Percentiles rank a stretch among this genome's conserved stretches.
Evolutionary conservation across 2,888 invertebrate genomes (phyloP).

Genomic region (Pteria penguin): DNA sequence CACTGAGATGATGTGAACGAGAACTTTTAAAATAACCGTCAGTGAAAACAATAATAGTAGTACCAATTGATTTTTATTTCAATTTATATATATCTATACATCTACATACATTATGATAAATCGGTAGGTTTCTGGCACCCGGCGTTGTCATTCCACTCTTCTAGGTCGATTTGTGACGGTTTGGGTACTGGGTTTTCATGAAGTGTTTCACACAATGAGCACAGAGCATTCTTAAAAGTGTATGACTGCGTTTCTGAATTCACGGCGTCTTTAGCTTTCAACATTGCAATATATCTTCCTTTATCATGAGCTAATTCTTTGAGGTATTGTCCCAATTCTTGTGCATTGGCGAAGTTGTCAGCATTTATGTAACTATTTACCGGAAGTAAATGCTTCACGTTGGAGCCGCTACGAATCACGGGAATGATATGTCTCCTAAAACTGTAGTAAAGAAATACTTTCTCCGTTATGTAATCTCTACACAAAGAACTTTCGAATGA

Average conservation of each 20-base stretch:
- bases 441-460: background rate
- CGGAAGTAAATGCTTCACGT: background rate
- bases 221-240: background rate
- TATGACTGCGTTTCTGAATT: background rate
- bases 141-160: too few relatives aligned
- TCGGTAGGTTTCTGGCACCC: too few relatives aligned
- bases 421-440: background rate
- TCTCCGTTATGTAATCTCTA: background rate
- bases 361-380: background rate
- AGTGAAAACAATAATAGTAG: too few relatives aligned
- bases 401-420: background rate
- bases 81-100: too few relatives aligned
- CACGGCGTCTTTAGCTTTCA: background rate
- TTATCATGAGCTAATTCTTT: background rate
- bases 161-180: too few relatives aligned
- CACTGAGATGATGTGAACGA: too few relatives aligned
- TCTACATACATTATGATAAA: too few relatives aligned
- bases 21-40: too few relatives aligned
- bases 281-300: background rate
- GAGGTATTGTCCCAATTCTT: background rate
- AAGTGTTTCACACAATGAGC: background rate
- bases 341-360: background rate
- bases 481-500: background rate
- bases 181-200: too few relatives aligned
- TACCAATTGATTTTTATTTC: too few relatives aligned